Conservation (phyloP, 2,113 vertebrate genomes). For the Setophaga coronata region DNA sequence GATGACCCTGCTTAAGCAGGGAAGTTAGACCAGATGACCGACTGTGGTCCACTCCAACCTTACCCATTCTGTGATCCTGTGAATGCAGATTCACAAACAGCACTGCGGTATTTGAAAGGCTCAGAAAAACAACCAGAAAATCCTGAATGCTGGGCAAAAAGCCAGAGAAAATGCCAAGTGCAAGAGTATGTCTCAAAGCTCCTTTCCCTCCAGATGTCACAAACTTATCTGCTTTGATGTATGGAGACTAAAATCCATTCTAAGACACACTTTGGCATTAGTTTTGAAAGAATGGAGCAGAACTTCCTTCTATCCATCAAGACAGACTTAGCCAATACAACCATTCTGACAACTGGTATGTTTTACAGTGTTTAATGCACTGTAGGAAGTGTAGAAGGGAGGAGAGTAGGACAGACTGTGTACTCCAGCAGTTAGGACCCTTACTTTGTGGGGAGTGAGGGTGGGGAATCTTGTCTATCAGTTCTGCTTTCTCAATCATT, state of each 20-base stretch:
- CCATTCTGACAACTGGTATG: accelerated
- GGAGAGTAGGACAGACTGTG: not conserved
- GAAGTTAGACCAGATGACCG: not conserved
- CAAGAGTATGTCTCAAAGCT: not conserved
- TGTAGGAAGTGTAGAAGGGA: not conserved
- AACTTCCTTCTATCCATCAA: not conserved
- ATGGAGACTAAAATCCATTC: not conserved
- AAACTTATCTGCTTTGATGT: not conserved
- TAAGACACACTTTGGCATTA: not conserved
- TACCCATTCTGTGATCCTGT: not conserved
- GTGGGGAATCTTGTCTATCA: not conserved
- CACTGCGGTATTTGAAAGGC: not conserved
- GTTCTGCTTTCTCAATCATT: not conserved
- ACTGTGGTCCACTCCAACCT: not conserved
- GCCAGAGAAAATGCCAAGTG: not conserved
- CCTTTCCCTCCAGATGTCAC: not conserved
- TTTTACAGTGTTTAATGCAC: not conserved
- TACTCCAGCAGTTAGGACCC: not conserved
- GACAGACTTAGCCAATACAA: not conserved
- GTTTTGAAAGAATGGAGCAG: not conserved
- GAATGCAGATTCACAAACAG: not conserved
- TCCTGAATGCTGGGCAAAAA: not conserved
- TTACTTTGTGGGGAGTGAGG: not conserved
- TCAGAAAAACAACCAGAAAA: not conserved
- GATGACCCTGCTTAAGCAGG: not conserved